A percentile compares a stretch with the other conserved stretches of the same genome.
Conservation (phyloP, 2,888 invertebrate genomes). For the Drosophila yooni region DNA sequence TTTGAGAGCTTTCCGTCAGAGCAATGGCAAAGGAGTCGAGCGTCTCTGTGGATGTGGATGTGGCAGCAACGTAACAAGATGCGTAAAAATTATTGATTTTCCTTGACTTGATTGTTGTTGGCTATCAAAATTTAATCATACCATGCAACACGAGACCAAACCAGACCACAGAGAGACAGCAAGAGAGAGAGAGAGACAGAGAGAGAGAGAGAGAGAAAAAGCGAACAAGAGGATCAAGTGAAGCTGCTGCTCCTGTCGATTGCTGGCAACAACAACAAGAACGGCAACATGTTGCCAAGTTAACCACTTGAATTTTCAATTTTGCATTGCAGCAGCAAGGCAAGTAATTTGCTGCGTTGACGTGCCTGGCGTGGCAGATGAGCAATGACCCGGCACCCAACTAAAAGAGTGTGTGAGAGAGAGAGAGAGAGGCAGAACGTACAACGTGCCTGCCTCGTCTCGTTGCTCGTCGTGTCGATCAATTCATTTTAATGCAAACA, state of each 20-base stretch:
- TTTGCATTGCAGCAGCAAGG: conserved; percentile 70
- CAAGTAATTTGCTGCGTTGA: conserved; percentile 78
- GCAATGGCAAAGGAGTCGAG: conserved; percentile 14
- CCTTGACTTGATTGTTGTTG: conserved; percentile 80
- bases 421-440: neutral
- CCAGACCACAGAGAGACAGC: conserved; percentile 1
- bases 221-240: conserved; percentile 6
- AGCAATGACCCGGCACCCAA: conserved; percentile 68
- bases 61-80: conserved; percentile 78
- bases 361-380: conserved; percentile 79
- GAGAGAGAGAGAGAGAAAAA: neutral
- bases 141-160: conserved; percentile 64
- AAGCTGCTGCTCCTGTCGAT: conserved; percentile 25
- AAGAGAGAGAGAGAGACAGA: neutral
- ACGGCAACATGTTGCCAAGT: conserved; percentile 74
- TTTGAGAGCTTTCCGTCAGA: conserved; percentile 68
- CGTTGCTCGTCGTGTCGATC: conserved; percentile 69
- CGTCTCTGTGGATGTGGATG: conserved; percentile 3
- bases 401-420: neutral
- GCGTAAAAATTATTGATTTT: conserved; percentile 84
- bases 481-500: conserved; percentile 79
- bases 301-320: conserved; percentile 80
- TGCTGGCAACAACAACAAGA: conserved; percentile 4
- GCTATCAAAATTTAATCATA: conserved; percentile 82
- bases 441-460: conserved; percentile 14